Evolutionary conservation across 2,113 vertebrate genomes (phyloP), one percentile per base, ranked within the genome.

Genomic region (Speoplatyrhinus poulsoni): DNA sequence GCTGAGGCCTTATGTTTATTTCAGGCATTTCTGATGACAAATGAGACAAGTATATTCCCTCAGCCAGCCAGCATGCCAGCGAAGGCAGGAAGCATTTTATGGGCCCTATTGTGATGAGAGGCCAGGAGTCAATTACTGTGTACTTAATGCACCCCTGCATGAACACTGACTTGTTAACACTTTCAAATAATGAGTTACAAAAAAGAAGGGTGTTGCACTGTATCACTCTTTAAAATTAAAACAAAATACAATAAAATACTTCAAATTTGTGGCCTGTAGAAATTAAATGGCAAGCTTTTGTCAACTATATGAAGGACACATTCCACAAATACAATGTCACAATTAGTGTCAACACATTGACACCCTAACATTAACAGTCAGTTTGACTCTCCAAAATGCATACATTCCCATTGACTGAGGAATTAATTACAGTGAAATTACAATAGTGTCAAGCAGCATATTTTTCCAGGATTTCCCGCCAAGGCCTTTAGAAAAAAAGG

Each of bases 111-210:
- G 70, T 62, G 72, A 87, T 72, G 83, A 83, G 72, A 82, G 88
- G 85, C 70, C 86, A 89, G 73, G 75, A 90, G 88, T 91, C 88
- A 91, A 86, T 87, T 87, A 85, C 84, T 85, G 81, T 86, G 81
- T 89, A 77, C 85, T 84, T 85, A 77, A 80, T 82, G 81, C 83
- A 74, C 73, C 78, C 78, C 71, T 79, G 80, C 72, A 76, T 79
- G 77, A 82, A 84, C 73, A 79, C 16, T 32, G 75, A 82, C 82
- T 90, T 88, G 89, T 89, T 90, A 88, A 85, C 75, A 72, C 76
- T 67, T 81, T 60, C 83, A 83, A 88, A 89, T 89, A 87, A 91
- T 79, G 73, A 84, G 85, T 79, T 81, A 56, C 60, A 65, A 41
- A 1, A 75, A 88, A 87, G 75, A 85, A 82, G 80, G 83, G 78